These are phyloP conservation scores for Antennarius striatus DNA, from an alignment of 2,113 vertebrate genomes.

Conservation along the genomic window DNA sequence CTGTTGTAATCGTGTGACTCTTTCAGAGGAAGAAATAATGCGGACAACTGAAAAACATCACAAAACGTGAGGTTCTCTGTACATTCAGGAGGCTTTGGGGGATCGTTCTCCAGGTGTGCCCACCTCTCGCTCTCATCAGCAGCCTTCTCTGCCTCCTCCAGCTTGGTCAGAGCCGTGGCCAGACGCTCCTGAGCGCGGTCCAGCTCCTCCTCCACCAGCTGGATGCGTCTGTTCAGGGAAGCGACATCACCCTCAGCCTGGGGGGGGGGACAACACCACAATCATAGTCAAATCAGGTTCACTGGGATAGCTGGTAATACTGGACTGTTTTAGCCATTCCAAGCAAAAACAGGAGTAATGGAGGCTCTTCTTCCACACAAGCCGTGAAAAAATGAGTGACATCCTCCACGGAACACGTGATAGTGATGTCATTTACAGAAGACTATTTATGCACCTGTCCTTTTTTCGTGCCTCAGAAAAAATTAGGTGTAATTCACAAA, in stretches of 20 bases:
- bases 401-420: no score
- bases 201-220: conserved; percentile 99
- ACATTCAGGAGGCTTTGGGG: not conserved
- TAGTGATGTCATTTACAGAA: no score
- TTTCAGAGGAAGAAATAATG: no score
- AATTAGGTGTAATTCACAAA: not conserved
- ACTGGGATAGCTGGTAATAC: not conserved
- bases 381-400: no score
- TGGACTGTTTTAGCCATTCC: no score
- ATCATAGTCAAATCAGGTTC: conserved; percentile 2
- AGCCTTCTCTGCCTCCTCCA: conserved; percentile 98
- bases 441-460: no score
- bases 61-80: no score
- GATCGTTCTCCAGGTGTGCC: conserved; percentile 18
- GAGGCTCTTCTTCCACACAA: not conserved
- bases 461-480: not conserved
- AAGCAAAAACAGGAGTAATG: not conserved
- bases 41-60: no score
- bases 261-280: conserved; percentile 13
- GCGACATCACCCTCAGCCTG: conserved; percentile 97
- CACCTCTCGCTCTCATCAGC: conserved; percentile 98
- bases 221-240: conserved; percentile 98
- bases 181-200: conserved; percentile 98
- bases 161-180: conserved; percentile 95
- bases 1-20: no score